Percentiles rank a stretch among this genome's conserved stretches.
Evolutionary conservation across 2,113 vertebrate genomes (phyloP).

Genomic region (Neopipo cinnamomea): DNA sequence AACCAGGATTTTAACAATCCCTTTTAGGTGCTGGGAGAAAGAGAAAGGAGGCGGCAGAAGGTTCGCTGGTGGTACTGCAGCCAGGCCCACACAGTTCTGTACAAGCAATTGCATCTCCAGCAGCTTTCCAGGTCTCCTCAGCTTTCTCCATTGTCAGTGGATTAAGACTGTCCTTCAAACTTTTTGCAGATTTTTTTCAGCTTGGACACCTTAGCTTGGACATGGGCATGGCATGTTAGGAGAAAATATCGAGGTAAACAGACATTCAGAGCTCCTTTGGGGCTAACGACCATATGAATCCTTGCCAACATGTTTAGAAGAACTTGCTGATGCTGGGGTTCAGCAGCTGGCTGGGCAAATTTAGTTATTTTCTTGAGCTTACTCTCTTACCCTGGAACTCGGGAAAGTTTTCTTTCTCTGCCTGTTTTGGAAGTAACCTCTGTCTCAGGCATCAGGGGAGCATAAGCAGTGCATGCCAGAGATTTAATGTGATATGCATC

Average conservation of each 20-base stretch:
- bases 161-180: neutral
- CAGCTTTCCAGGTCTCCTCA: neutral
- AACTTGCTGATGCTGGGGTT: neutral
- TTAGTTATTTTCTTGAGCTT: neutral
- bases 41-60: neutral
- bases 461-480: neutral
- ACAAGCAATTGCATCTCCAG: neutral
- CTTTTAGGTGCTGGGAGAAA: neutral
- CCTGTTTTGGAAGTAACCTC: neutral
- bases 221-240: neutral
- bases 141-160: neutral
- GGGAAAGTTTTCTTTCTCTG: neutral
- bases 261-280: neutral
- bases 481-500: neutral
- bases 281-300: neutral
- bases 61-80: neutral
- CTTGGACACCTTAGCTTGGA: neutral
- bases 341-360: neutral
- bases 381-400: neutral
- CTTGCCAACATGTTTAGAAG: neutral
- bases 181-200: neutral
- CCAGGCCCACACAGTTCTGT: neutral
- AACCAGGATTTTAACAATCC: neutral
- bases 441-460: neutral
- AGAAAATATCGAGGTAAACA: neutral